phyloP scores from a whole-genome alignment of 1,140 invertebrate species.

The Ceratina australensis region DNA sequence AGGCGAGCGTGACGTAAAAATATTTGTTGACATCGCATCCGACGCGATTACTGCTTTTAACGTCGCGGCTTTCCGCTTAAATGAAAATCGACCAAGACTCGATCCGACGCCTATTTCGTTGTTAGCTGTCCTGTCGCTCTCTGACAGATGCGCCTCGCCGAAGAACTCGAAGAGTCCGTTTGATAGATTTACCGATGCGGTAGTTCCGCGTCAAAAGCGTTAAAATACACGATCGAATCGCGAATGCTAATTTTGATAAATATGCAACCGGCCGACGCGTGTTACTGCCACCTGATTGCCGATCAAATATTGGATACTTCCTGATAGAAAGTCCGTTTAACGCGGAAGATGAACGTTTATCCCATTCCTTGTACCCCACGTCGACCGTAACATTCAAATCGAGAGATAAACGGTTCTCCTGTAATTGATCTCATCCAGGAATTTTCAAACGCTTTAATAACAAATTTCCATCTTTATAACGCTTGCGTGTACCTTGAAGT shows the following conservation, averaged over 20 bases:
- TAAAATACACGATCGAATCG: not conserved
- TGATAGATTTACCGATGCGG: not conserved
- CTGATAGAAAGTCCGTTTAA: not conserved
- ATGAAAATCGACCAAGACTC: slow-evolving; percentile 10
- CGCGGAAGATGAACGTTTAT: not conserved
- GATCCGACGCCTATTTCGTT: not conserved
- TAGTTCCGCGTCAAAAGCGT: not conserved
- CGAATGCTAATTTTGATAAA: slow-evolving; percentile 5
- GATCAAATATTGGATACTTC: slow-evolving; percentile 14
- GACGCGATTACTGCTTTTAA: not conserved
- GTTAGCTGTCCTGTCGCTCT: slow-evolving; percentile 4
- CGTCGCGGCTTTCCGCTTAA: not conserved
- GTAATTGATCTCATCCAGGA: not conserved
- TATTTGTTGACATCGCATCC: not conserved
- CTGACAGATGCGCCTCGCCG: too few relatives aligned
- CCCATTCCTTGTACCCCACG: not conserved
- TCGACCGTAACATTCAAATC: slow-evolving; percentile 7
- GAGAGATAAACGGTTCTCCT: not conserved
- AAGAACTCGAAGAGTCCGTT: not conserved
- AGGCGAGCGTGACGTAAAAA: not conserved
- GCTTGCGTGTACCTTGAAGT: too few relatives aligned
- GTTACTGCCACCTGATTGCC: not conserved
- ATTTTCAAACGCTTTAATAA: not conserved
- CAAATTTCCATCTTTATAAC: too few relatives aligned
- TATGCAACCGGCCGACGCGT: not conserved